Conservation (phyloP, 2,113 vertebrate genomes). For the Gavialis gangeticus region DNA sequence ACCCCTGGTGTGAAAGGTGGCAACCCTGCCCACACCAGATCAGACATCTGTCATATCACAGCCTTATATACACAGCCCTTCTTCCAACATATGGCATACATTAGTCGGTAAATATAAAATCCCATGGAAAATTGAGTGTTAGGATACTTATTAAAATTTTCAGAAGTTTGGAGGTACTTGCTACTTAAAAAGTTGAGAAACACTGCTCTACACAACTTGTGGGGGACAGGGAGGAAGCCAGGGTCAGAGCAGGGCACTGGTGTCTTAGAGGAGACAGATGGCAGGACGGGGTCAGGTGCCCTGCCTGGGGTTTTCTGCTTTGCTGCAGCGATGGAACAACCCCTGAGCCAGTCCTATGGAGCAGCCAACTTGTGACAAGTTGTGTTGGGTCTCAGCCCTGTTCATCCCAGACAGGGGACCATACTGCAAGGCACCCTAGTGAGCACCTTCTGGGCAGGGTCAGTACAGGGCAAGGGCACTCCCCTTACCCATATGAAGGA, state of each 20-base stretch:
- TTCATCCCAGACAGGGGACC: background rate
- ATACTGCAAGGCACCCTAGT: background rate
- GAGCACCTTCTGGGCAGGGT: background rate
- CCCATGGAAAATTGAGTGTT: no score
- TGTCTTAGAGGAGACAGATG: background rate
- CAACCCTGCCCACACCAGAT: background rate
- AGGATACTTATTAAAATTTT: no score
- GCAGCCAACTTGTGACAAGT: background rate
- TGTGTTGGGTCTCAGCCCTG: background rate
- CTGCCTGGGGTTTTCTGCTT: background rate
- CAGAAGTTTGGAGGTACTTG: no score
- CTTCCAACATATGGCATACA: no score
- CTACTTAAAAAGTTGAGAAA: background rate
- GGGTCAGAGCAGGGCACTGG: background rate
- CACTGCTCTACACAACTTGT: background rate
- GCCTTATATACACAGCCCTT: no score
- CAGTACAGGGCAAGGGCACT: background rate
- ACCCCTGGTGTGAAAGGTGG: no score
- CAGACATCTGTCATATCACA: no score
- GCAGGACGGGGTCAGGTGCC: background rate
- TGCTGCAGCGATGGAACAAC: background rate
- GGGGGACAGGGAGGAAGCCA: background rate
- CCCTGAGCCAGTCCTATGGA: rapidly evolving
- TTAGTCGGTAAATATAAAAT: no score
- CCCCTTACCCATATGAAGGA: background rate